Percentiles rank a stretch among this genome's conserved stretches.
These are phyloP conservation scores for Cyprinella venusta DNA, from an alignment of 2,797 vertebrate species.

Conservation along the genomic window DNA sequence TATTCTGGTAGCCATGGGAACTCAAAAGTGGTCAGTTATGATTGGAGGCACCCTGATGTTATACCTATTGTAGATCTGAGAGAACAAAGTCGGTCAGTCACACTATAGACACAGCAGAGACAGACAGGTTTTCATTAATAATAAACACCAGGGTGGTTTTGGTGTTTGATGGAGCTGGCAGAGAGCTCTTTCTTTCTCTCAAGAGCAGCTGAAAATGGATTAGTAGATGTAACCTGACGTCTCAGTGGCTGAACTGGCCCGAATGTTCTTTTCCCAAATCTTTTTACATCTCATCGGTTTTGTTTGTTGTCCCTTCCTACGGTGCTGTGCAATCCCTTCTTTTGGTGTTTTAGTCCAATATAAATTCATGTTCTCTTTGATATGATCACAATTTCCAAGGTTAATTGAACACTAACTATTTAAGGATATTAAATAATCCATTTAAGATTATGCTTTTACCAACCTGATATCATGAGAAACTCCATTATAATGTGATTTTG, in stretches of 20 bases:
- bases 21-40: conserved; percentile 37
- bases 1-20: conserved; percentile 53
- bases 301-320: not conserved
- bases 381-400: not conserved
- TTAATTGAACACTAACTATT: not conserved
- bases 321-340: not conserved
- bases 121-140: conserved; percentile 38
- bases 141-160: conserved; percentile 27
- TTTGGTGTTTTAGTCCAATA: not conserved
- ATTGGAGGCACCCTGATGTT: conserved; percentile 46
- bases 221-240: not conserved
- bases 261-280: conserved; percentile 9
- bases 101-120: conserved; percentile 12
- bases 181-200: conserved; percentile 1
- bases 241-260: not conserved
- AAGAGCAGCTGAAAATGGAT: conserved; percentile 25
- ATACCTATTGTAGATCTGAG: conserved; percentile 38
- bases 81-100: conserved; percentile 39
- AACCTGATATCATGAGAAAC: too few species aligned
- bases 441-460: too few species aligned
- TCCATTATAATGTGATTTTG: too few species aligned
- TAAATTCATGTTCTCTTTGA: not conserved
- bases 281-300: not conserved
- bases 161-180: conserved; percentile 7
- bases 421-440: too few species aligned